phyloP scores from a whole-genome alignment of 1,140 invertebrate genomes.

The Ostrea denselamellosa region DNA sequence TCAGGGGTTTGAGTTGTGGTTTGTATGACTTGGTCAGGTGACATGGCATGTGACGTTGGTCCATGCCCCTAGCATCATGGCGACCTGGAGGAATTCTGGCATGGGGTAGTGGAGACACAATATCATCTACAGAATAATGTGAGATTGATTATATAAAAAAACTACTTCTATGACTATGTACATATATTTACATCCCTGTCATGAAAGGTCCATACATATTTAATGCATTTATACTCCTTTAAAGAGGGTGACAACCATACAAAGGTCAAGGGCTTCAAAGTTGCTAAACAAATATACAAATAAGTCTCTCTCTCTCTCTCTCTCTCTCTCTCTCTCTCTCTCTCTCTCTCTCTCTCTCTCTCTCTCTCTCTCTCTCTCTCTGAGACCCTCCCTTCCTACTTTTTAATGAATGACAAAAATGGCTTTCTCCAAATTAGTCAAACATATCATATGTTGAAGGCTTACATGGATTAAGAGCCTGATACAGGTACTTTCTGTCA shows the following conservation, averaged over 20 bases:
- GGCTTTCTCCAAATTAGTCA: not conserved
- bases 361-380: no score
- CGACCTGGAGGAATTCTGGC: constrained; percentile 65
- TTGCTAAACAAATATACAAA: no score
- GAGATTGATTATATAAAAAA: not conserved
- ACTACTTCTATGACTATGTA: no score
- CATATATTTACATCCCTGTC: no score
- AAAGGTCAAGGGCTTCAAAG: no score
- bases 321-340: no score
- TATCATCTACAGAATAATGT: constrained; percentile 51
- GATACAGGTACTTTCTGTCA: constrained; percentile 73
- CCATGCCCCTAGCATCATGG: constrained; percentile 67
- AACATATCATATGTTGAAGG: not conserved
- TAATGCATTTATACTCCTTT: no score
- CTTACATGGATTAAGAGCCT: constrained; percentile 64
- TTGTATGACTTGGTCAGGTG: constrained; percentile 67
- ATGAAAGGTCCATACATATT: no score
- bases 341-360: no score
- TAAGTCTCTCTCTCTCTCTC: no score
- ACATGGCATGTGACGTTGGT: constrained; percentile 72
- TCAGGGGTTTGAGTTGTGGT: constrained; percentile 69
- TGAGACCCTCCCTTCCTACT: no score
- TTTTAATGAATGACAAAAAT: not conserved
- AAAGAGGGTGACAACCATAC: no score
- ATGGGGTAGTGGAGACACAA: constrained; percentile 59